A percentile compares a stretch with the other conserved stretches of the same genome.
These are phyloP conservation scores for Hymenochirus boettgeri DNA, from an alignment of 2,113 vertebrate species.

Conservation along the genomic window DNA sequence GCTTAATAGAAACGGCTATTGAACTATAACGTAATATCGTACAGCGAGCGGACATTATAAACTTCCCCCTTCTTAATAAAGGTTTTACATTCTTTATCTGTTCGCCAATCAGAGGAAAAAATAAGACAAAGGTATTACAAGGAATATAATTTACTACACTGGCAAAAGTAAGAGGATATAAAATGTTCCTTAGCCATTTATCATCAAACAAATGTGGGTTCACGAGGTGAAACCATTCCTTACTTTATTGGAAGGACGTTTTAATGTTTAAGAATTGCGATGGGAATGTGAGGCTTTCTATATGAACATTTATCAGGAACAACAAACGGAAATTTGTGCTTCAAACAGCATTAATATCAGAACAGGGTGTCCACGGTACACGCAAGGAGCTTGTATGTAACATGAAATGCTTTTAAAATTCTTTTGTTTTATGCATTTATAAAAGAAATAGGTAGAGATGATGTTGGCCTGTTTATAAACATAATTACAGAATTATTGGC, in stretches of 20 bases:
- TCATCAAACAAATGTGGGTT: conserved; percentile 40
- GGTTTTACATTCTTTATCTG: conserved; percentile 43
- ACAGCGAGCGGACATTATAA: background rate
- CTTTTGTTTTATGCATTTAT: conserved; percentile 14
- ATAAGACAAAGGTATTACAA: conserved; percentile 33
- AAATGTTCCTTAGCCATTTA: conserved; percentile 42
- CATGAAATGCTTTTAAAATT: background rate
- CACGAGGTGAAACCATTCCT: conserved; percentile 40
- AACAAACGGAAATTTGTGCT: conserved; percentile 12
- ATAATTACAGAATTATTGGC: conserved; percentile 16
- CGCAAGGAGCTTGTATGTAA: conserved; percentile 1
- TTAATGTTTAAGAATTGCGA: conserved; percentile 46
- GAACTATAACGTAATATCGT: conserved; percentile 44
- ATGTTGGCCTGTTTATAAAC: conserved; percentile 3
- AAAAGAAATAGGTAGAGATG: background rate
- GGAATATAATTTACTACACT: conserved; percentile 32
- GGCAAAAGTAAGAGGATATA: conserved; percentile 40
- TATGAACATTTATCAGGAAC: conserved; percentile 48
- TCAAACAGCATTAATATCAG: conserved; percentile 16
- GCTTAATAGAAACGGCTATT: conserved; percentile 54
- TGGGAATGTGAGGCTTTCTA: conserved; percentile 42
- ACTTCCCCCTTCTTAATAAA: background rate
- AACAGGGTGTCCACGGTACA: background rate
- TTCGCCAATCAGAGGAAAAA: conserved; percentile 21
- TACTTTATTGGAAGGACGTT: conserved; percentile 42